Conservation (phyloP, 1,140 invertebrate genomes). For the Cecropterus lyciades region DNA sequence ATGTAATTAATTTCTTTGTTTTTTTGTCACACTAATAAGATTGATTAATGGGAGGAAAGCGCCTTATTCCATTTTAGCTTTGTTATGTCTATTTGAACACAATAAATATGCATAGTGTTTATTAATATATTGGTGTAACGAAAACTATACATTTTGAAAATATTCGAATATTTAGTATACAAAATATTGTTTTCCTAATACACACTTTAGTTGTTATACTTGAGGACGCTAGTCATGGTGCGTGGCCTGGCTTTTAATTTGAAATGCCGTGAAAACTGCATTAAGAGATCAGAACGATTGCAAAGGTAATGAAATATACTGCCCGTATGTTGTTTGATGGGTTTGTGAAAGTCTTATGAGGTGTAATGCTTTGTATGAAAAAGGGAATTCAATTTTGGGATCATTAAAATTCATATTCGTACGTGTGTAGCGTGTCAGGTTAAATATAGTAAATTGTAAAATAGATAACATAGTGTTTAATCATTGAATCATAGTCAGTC, state of each 20-base stretch:
- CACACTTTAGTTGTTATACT: too few species aligned
- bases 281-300: not conserved
- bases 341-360: not conserved
- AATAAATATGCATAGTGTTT: too few species aligned
- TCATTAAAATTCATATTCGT: not conserved
- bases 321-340: not conserved
- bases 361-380: not conserved
- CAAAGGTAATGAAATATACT: not conserved
- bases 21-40: too few species aligned
- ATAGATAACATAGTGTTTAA: not conserved
- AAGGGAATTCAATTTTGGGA: not conserved
- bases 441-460: not conserved
- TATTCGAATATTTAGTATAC: too few species aligned
- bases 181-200: too few species aligned
- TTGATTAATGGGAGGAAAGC: too few species aligned
- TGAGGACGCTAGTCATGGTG: not conserved
- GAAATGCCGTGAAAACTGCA: slow-evolving; percentile 1
- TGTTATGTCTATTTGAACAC: too few species aligned
- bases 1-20: too few species aligned
- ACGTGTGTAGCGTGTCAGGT: not conserved
- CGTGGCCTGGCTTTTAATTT: not conserved
- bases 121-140: too few species aligned
- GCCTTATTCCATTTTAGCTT: too few species aligned
- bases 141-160: too few species aligned
- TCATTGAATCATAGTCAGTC: slow-evolving; percentile 1